Evolutionary conservation across 2,888 invertebrate genomes (phyloP), one percentile per base, ranked within the genome.

Genomic region (Perizoma flavofasciatum): DNA sequence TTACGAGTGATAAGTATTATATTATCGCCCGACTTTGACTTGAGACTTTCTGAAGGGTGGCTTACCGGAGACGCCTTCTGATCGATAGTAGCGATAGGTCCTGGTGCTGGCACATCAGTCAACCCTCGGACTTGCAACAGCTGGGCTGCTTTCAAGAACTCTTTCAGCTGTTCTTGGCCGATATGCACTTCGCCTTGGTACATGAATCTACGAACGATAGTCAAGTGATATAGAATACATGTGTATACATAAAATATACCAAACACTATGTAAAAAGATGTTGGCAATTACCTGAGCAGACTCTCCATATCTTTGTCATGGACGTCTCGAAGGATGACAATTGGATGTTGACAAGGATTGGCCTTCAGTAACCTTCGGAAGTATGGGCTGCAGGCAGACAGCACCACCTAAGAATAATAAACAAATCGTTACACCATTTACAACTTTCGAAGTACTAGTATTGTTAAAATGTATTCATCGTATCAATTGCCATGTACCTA

Each of bases 311-410:
- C 97, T 81, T 96, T 95, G 77, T 96, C 95, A 77, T 96, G 95
- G 32, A 97, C 96, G 85, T 97, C 97, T 79, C 96, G 94, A 67
- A 97, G 93, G 77, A 97, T 97, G 70, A 97, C 96, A 76, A 97
- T 97, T 49, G 97, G 97, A 88, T 97, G 97, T 84, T 96, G 96
- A 89, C 97, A 97, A 68, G 97, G 97, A 87, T 97, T 97, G 57
- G 97, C 96, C 90, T 97, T 97, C 79, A 97, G 93, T 75, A 98
- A 93, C 81, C 96, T 94, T 78, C 97, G 94, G 92, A 98, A 98
- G 89, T 97, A 98, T 48, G 97, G 97, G 88, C 97, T 97, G 93
- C 98, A 98, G 66, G 98, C 98, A 69, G 97, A 97, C 69, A 98
- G 93, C 74, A 98, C 98, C 75, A 92, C 91, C 91, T 91, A 45